Conservation (phyloP, 2,797 vertebrate genomes). For the Gymnoscopelus microlampas region DNA sequence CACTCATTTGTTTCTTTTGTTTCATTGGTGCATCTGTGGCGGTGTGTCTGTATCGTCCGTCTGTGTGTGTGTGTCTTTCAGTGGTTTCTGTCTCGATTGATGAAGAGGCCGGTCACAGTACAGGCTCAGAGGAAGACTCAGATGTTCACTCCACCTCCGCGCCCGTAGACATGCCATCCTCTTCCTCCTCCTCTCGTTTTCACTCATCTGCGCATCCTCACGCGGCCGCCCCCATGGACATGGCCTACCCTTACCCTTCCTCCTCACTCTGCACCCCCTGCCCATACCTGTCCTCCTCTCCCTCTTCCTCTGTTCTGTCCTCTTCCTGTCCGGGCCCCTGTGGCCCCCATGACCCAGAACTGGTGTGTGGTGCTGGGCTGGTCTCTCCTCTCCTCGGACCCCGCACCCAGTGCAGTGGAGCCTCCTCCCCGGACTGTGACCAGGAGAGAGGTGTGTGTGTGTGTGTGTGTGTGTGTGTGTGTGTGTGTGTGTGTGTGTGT, state of each 20-base stretch:
- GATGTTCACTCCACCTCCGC: conserved; percentile 81
- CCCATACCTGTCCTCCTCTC: conserved; percentile 60
- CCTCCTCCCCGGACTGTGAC: conserved; percentile 96
- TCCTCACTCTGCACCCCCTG: conserved; percentile 40
- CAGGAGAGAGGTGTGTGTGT: conserved; percentile 89
- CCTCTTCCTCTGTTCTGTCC: conserved; percentile 67
- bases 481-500: conserved; percentile 3
- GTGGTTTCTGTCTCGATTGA: conserved; percentile 94
- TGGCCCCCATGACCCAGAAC: conserved; percentile 71
- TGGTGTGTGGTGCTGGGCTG: conserved; percentile 83
- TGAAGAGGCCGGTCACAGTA: conserved; percentile 86
- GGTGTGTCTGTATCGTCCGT: conserved; percentile 63
- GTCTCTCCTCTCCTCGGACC: conserved; percentile 90
- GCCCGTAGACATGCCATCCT: conserved; percentile 75
- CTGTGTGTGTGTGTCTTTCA: conserved; percentile 67
- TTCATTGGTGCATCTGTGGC: conserved; percentile 13
- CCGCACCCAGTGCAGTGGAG: conserved; percentile 95
- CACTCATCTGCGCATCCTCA: conserved; percentile 69
- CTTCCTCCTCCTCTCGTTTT: conserved; percentile 37
- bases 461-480: conserved; percentile 8
- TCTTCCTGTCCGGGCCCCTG: conserved; percentile 76
- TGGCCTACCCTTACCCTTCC: conserved; percentile 57
- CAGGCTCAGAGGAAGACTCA: conserved; percentile 88
- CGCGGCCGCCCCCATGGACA: conserved; percentile 73
- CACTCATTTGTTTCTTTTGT: neutral